These are phyloP conservation scores for Dasypolia templi DNA, from an alignment of 2,888 invertebrate species.

Conservation along the genomic window DNA sequence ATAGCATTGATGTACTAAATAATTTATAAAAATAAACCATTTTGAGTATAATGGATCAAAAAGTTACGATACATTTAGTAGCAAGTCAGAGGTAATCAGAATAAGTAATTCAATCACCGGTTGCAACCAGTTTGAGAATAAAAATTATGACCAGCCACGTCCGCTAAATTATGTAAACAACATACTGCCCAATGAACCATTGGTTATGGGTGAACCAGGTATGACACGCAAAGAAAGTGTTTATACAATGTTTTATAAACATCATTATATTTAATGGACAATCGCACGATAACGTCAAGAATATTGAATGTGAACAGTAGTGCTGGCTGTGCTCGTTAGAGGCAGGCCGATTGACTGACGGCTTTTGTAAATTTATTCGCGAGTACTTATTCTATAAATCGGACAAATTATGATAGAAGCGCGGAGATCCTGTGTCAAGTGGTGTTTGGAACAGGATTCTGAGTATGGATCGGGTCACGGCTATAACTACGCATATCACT, in stretches of 20 bases:
- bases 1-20: not conserved
- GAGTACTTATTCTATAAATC: conserved; percentile 37
- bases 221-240: conserved; percentile 74
- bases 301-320: conserved; percentile 71
- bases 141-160: conserved; percentile 43
- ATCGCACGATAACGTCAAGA: conserved; percentile 79
- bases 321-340: conserved; percentile 67
- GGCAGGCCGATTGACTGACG: conserved; percentile 37
- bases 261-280: conserved; percentile 80
- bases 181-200: conserved; percentile 53
- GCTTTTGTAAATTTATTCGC: conserved; percentile 51
- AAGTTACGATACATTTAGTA: conserved; percentile 51
- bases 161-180: conserved; percentile 51
- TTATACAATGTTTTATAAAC: conserved; percentile 82
- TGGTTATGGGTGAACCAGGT: conserved; percentile 68
- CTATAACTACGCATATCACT: conserved; percentile 73
- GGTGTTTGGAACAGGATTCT: conserved; percentile 70
- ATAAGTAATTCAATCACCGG: conserved; percentile 1
- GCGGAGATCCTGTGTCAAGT: conserved; percentile 65
- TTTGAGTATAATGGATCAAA: conserved; percentile 30
- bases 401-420: conserved; percentile 50
- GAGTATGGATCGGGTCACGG: conserved; percentile 78
- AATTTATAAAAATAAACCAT: conserved; percentile 6
- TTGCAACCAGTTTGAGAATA: conserved; percentile 18
- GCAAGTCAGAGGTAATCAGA: conserved; percentile 53